A percentile compares a stretch with the other conserved stretches of the same genome.
These are phyloP conservation scores for Trachelus tabidus DNA, from an alignment of 2,888 invertebrate genomes.

Conservation along the genomic window DNA sequence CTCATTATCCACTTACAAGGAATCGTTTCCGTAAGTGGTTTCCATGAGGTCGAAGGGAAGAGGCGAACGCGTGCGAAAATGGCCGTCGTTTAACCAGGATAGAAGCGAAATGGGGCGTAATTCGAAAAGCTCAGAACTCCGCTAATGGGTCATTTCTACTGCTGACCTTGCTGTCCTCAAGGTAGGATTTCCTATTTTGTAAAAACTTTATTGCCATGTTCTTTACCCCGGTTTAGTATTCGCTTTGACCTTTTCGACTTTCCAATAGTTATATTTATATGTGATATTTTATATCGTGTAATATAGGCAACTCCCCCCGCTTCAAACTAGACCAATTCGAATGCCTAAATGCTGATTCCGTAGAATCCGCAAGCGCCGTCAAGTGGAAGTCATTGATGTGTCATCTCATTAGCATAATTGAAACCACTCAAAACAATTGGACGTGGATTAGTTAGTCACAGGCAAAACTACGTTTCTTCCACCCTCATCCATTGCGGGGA, in stretches of 20 bases:
- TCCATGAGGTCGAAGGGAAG: not conserved
- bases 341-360: conserved; percentile 34
- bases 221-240: not conserved
- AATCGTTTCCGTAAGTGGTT: conserved; percentile 47
- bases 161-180: not conserved
- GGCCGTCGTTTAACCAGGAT: not conserved
- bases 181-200: not conserved
- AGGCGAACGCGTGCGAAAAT: not conserved
- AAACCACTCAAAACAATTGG: conserved; percentile 58
- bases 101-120: not conserved
- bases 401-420: conserved; percentile 57
- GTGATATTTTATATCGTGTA: not conserved
- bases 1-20: conserved; percentile 46
- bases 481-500: conserved; percentile 29
- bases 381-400: conserved; percentile 35
- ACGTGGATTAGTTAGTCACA: conserved; percentile 41
- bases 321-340: not conserved
- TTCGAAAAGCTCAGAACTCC: not conserved
- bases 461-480: conserved; percentile 23
- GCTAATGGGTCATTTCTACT: not conserved
- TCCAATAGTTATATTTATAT: not conserved
- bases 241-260: not conserved
- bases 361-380: conserved; percentile 28
- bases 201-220: not conserved
- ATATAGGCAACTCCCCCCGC: not conserved